phyloP scores from a whole-genome alignment of 2,797 vertebrate genomes.

The Siniperca undulata region DNA sequence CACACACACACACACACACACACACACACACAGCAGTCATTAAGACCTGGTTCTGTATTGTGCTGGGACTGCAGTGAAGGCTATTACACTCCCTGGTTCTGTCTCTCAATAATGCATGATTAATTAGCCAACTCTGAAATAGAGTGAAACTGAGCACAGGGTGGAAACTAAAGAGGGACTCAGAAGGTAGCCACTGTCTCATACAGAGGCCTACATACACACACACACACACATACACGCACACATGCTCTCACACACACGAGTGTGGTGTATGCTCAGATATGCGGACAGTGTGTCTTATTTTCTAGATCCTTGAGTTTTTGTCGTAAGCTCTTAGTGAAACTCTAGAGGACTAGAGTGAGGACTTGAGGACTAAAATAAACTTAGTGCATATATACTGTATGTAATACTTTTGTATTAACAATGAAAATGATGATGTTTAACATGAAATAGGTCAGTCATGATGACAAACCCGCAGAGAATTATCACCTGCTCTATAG shows the following conservation, averaged over 20 bases:
- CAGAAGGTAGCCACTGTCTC: constrained; percentile 52
- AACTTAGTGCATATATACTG: background rate
- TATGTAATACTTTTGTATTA: background rate
- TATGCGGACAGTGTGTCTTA: constrained; percentile 8
- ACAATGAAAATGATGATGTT: too few relatives aligned
- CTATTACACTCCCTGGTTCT: constrained; percentile 78
- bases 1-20: constrained; percentile 31
- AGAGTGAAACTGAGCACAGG: constrained; percentile 84
- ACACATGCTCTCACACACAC: constrained; percentile 7
- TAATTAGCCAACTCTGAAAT: constrained; percentile 85
- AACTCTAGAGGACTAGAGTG: background rate
- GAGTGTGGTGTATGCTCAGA: constrained; percentile 10
- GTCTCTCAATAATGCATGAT: constrained; percentile 88
- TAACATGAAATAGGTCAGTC: background rate
- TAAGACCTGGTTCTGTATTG: constrained; percentile 63
- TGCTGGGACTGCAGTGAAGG: constrained; percentile 77
- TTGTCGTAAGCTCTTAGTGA: background rate
- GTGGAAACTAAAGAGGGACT: constrained; percentile 81
- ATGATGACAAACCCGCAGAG: background rate
- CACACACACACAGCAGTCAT: constrained; percentile 50
- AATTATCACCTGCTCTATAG: background rate
- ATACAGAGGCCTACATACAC: constrained; percentile 29
- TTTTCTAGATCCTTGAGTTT: constrained; percentile 18
- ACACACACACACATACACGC: constrained; percentile 40
- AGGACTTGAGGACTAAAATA: background rate